Base-by-base conservation (phyloP, 2,797 vertebrate species). In the Hirundo rustica region DNA sequence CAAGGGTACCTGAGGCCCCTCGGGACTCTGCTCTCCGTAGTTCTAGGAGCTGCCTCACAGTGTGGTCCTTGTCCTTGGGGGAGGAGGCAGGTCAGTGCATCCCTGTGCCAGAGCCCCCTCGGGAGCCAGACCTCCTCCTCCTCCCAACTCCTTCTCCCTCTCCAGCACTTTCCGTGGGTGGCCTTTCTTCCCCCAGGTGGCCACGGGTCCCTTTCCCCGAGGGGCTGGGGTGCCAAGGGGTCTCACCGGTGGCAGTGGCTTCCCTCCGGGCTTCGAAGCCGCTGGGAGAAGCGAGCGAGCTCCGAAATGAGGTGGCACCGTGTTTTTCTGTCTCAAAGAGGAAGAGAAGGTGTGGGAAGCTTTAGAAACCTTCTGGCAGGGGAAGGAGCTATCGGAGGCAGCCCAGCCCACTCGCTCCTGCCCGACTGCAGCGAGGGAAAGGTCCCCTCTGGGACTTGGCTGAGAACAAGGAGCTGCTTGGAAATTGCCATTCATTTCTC, bases 261-360 rank as follows among this genome's bases (percentile, higher is more conserved):
- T 84, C 55, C 32, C 58, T 62, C 27, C 36, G 36, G 78, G 36
- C 76, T 81, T 40, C 85, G 79, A 30, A 85, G 82, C 40, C 0
- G 0, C 70, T 47, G 88, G 68, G 78, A 92, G 91, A 92, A 92
- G 61, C 2, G 13, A 88, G 19, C 0, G 3, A 60, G 60, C 83
- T 95, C 64, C 81, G 30, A 9, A 61, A 80, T 81, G 88, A 94
- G 85, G 71, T 84, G 87, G 79, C 87, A 81, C 58, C 3, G 11
- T 75, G 81, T 96, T 93, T 91, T 95, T 92, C 89, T 67, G 53
- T 80, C 87, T 95, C 82, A 25, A 48, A 95, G 91, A 96, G 87
- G 95, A 96, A 93, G 92, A 85, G 79, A 92, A 95, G 89, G 88
- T 96, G 93, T 89, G 94, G 95, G 93, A 92, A 94, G 94, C 83